Conservation (phyloP, 2,888 invertebrate genomes). For the Cryptosula pallasiana region DNA sequence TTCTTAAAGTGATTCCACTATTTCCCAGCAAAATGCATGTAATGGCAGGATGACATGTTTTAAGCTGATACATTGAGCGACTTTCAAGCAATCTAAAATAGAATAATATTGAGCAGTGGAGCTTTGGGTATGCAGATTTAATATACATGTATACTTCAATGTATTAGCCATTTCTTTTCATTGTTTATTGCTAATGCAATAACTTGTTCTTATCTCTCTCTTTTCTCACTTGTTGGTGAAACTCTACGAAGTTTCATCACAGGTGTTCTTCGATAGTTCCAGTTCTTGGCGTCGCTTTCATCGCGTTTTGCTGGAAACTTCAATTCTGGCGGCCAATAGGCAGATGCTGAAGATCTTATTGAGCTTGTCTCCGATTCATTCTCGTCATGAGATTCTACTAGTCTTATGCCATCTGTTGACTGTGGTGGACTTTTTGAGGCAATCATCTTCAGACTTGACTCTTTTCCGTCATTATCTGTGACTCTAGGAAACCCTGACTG, state of each 20-base stretch:
- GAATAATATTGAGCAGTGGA: too few species aligned
- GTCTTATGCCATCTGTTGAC: background rate
- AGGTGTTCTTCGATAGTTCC: background rate
- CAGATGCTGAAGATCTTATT: conserved; percentile 20
- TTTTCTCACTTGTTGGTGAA: background rate
- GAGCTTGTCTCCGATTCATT: background rate
- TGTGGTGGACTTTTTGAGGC: background rate
- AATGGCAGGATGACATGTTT: too few species aligned
- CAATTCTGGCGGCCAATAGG: conserved; percentile 20
- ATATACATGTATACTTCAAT: too few species aligned
- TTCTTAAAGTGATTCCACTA: too few species aligned
- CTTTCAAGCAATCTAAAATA: too few species aligned
- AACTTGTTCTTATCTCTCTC: background rate
- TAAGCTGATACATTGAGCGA: too few species aligned
- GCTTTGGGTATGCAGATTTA: too few species aligned
- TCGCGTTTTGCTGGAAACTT: background rate
- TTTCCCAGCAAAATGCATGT: too few species aligned
- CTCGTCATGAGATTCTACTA: background rate
- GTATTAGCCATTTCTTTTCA: too few species aligned
- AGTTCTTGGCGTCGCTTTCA: background rate
- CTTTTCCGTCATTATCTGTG: background rate
- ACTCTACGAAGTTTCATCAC: background rate
- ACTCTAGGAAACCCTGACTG: background rate
- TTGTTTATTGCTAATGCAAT: too few species aligned
- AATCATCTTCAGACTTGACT: background rate